Evolutionary conservation across 2,797 vertebrate species (phyloP), one percentile per base, ranked within the genome.

Genomic region (Pangasius mekongensis): DNA sequence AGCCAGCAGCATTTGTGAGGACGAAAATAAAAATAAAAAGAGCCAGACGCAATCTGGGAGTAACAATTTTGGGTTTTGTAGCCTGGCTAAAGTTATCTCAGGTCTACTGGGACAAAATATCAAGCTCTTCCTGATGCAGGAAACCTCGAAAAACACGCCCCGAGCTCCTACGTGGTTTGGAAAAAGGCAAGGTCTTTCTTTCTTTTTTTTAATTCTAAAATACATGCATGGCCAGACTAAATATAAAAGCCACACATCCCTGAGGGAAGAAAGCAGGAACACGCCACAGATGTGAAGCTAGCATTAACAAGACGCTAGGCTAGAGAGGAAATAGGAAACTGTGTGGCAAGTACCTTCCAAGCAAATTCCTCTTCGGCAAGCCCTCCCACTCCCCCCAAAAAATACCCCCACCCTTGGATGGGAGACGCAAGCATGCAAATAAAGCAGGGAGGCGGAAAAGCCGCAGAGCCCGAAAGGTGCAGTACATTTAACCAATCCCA

Each of bases 351-450:
- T 80, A 88, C 91, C 88, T 87, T n/a, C 84, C 88, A 84, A 90
- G 82, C 89, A 89, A 91, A 92, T 92, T 92, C 91, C 87, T 91
- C 18, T 24, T 16, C n/a, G 9, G 47, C 49, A 39, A 39, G 56
- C 71, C 76, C 39, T 67, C 66, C 80, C 77, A 76, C 85, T 52
- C 67, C 1, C 0, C 33, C 33, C 2, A 64, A 13, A 22, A 24
- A 24, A 6, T 22, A 5, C 36, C 77, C 60, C 85, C 77, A 83
- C 88, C 49, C 69, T 52, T 33, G 47, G 47, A 36, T 13, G 27
- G 27, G 14, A 16, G 58, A 66, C 49, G 27, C 82, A 22, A 22
- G 66, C 83, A 84, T 84, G 83, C 83, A 84, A 84, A 84, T 84
- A 11, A 66, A 71, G 83, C 69, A 73, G 58, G 54, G 16, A 73